phyloP scores from a whole-genome alignment of 1,140 invertebrate species.

The Drosophila watanabei region DNA sequence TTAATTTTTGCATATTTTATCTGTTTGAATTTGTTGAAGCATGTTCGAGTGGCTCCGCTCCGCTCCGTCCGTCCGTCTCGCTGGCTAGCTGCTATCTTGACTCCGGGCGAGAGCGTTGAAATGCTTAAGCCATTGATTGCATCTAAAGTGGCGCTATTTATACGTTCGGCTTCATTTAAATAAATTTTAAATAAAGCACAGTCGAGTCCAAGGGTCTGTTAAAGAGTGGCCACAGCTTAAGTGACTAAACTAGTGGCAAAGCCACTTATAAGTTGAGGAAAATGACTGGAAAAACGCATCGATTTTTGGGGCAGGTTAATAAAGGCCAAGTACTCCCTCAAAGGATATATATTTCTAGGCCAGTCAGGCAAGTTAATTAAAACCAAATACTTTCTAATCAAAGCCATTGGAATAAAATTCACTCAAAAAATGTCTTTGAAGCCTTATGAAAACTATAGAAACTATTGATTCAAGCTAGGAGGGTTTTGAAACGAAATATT shows the following conservation, averaged over 20 bases:
- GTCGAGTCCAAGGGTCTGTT: constrained; percentile 11
- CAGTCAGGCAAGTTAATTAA: background rate
- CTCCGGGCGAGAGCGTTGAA: constrained; percentile 67
- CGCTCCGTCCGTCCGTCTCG: constrained; percentile 34
- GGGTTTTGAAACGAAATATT: background rate
- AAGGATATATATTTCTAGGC: no score
- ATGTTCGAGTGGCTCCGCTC: constrained; percentile 67
- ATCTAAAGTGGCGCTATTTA: constrained; percentile 82
- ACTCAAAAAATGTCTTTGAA: background rate
- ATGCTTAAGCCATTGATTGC: constrained; percentile 83
- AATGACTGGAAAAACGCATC: constrained; percentile 7
- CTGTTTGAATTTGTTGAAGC: constrained; percentile 83
- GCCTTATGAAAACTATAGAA: background rate
- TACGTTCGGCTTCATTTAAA: constrained; percentile 79
- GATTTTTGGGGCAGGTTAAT: constrained; percentile 5
- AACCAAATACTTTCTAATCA: background rate
- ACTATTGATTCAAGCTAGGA: background rate
- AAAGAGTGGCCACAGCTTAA: constrained; percentile 9
- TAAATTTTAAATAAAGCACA: constrained; percentile 82
- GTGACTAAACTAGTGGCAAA: constrained; percentile 8
- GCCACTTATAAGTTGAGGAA: background rate
- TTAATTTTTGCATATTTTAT: constrained; percentile 84
- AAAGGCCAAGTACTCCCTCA: background rate
- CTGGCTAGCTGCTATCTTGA: constrained; percentile 55
- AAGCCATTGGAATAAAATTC: background rate